Evolutionary conservation across 1,140 invertebrate species (phyloP), one percentile per base, ranked within the genome.

Genomic region (Radopholus similis): DNA sequence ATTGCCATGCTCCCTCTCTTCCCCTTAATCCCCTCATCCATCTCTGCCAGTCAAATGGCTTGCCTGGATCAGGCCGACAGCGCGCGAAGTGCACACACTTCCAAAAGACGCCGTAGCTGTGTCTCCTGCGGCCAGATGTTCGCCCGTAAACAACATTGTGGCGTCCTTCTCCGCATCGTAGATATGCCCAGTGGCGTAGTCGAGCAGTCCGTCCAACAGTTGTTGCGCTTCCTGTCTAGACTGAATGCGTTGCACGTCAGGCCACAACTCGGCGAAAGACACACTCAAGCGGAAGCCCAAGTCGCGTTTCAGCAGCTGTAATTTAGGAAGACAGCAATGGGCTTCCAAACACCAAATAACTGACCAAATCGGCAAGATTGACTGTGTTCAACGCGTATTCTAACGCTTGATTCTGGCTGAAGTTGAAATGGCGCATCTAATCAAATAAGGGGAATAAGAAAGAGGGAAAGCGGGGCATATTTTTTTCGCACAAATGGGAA

Each of bases 351-450:
- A 5, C 40, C 23, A 26, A 70, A 42, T 66, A 56, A 51, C 56
- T 21, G 42, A 78, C 77, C 68, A 76, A 53, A 77, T 81, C 80
- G 1, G 79, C 79, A n/a, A 81, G 66, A 65, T 81, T 81, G 30
- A 82, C 44, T 2, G 68, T 40, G 18, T 82, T 76, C n/a, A 81
- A 56, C 64, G 75, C 69, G 49, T 75, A 81, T 35, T 74, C 57
- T 28, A 82, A 42, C 28, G 66, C 76, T 34, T 81, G 74, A 40
- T 67, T 53, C 11, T 74, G 63, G 30, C 60, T 67, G 11, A 73
- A 57, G 34, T 69, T 72, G 26, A 77, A 70, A 11, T 79, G 54
- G 42, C 71, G 73, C 54, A 77, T 72, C 77, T 79, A 79, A 70
- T 37, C 23, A 35, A n/a, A n/a, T n/a, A n/a, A n/a, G n/a, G n/a